Evolutionary conservation across 2,797 vertebrate species (phyloP), one percentile per base, ranked within the genome.

Genomic region (Anguilla pacifica): DNA sequence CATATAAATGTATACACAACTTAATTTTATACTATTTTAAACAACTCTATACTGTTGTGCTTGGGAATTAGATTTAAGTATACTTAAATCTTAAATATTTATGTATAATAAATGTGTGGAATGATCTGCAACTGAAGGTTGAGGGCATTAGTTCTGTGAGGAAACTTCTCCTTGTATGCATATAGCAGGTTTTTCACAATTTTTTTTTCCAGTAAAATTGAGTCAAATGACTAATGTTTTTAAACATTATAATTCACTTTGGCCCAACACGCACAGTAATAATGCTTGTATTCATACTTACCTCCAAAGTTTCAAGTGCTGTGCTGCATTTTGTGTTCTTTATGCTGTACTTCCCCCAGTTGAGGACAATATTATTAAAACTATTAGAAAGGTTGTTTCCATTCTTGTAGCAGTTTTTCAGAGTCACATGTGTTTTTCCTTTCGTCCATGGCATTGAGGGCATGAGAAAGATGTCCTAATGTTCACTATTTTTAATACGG

Each of bases 391-490:
- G 35, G 74, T 77, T 77, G 35, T 43, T 74, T 74, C 17, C 35
- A 77, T 77, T 74, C 70, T 35, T 74, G 2, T 31, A 28, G 31
- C 31, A 74, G 35, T 77, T 77, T 77, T 77, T 74, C 28, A 39
- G 31, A 39, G 17, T 10, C 74, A 35, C 39, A 43, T 43, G 10
- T 77, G 43, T 43, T 43, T 15, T 35, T 9, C 13, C 31, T 74
- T 74, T 31, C 2, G 15, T 0, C 35, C 43, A n/a, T 5, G 43
- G 13, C 74, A 77, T 43, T 77, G 74, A 43, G 86, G 84, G 39
- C 55, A 28, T 83, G 77, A 90, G 91, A 89, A 90, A 88, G 87
- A 90, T 43, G 93, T 90, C 84, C 74, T 93, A 89, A 91, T 91
- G 77, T 87, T 72, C 83, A 49, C 59, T 10, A 53, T 53, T 9